Evolutionary conservation across 2,888 invertebrate genomes (phyloP).

Genomic region (Pristionchus japonicus): DNA sequence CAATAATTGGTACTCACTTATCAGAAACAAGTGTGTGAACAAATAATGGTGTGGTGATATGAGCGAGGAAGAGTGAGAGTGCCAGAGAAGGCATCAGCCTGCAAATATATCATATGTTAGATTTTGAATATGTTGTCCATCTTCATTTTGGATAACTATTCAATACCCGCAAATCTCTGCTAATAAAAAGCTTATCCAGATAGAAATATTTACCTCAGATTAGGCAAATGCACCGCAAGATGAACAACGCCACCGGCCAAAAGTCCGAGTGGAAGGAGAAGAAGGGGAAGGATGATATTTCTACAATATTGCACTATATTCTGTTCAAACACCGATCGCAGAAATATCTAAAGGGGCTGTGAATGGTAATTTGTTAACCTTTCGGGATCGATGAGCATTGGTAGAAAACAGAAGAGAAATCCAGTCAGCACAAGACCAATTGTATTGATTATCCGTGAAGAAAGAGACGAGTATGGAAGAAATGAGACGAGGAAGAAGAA

Average conservation of each 20-base stretch:
- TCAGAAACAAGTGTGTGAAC: not conserved
- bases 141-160: too few relatives aligned
- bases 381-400: slow-evolving; percentile 28
- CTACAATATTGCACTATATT: not conserved
- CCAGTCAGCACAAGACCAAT: slow-evolving; percentile 37
- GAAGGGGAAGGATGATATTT: not conserved
- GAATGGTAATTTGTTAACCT: not conserved
- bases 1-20: not conserved
- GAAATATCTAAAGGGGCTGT: too few relatives aligned
- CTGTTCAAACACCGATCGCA: not conserved
- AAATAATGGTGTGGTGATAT: not conserved
- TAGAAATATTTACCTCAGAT: not conserved
- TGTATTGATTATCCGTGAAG: slow-evolving; percentile 32
- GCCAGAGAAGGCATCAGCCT: not conserved
- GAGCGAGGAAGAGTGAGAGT: not conserved
- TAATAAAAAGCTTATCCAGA: too few relatives aligned
- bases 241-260: slow-evolving; percentile 5
- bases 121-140: too few relatives aligned
- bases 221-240: slow-evolving; percentile 3
- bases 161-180: too few relatives aligned
- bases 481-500: slow-evolving; percentile 37
- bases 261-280: slow-evolving; percentile 12
- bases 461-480: not conserved
- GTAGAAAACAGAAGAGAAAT: not conserved
- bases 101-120: not conserved